phyloP scores from a whole-genome alignment of 2,113 vertebrate species.

The Perca flavescens region DNA sequence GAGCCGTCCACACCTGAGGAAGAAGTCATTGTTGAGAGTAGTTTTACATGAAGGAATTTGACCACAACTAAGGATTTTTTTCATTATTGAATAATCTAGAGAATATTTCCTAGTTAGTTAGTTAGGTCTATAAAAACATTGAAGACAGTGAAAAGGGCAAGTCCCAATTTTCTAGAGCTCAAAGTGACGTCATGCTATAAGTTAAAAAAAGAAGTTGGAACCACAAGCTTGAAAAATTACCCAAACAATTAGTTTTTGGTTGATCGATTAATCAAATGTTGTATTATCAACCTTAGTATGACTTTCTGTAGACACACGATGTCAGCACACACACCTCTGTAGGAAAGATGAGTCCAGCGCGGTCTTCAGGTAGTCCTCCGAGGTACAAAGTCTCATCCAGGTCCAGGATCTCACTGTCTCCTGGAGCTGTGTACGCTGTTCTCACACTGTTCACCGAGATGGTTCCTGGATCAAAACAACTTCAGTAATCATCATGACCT shows the following conservation, averaged over 20 bases:
- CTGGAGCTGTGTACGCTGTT: conserved; percentile 96
- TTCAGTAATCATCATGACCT: conserved; percentile 50
- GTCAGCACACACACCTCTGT: conserved; percentile 86
- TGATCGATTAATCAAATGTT: background rate
- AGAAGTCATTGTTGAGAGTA: background rate
- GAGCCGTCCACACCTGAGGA: conserved; percentile 97
- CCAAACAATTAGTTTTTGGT: background rate
- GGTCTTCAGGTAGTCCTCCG: conserved; percentile 96
- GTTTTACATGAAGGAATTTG: background rate
- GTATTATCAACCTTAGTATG: background rate
- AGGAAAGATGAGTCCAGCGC: conserved; percentile 95
- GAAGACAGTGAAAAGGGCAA: background rate
- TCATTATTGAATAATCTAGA: background rate
- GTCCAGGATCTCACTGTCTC: conserved; percentile 98
- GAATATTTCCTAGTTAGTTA: background rate
- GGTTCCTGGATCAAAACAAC: conserved; percentile 85
- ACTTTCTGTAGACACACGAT: background rate
- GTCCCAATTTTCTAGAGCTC: background rate
- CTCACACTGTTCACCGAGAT: conserved; percentile 97
- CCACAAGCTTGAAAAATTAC: background rate
- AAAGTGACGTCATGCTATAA: background rate
- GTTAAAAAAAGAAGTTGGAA: background rate
- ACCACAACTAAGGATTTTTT: background rate
- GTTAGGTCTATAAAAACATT: background rate
- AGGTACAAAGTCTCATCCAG: conserved; percentile 96